phyloP scores from a whole-genome alignment of 2,888 invertebrate genomes.

The Diaprepes abbreviatus region DNA sequence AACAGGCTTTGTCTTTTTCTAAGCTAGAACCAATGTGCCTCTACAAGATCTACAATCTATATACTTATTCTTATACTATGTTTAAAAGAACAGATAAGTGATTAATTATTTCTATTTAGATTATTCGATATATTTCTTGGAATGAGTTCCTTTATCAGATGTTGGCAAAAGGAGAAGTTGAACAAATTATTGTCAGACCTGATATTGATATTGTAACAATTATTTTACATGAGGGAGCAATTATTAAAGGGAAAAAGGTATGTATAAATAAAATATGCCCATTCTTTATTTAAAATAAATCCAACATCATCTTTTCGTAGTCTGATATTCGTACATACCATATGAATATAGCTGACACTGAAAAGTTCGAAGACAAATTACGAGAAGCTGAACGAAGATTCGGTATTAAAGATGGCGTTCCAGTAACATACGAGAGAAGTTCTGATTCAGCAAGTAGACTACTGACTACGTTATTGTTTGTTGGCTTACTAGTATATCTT shows the following conservation, averaged over 20 bases:
- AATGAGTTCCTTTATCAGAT: slow-evolving; percentile 96
- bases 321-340: slow-evolving; percentile 79
- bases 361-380: slow-evolving; percentile 91
- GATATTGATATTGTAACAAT: slow-evolving; percentile 89
- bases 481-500: slow-evolving; percentile 77
- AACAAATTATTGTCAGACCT: slow-evolving; percentile 86
- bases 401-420: slow-evolving; percentile 86
- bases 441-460: slow-evolving; percentile 81
- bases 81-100: too few relatives aligned
- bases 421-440: slow-evolving; percentile 86
- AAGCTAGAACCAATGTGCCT: too few relatives aligned
- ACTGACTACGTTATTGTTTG: slow-evolving; percentile 78
- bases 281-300: too few relatives aligned
- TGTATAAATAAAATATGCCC: neutral
- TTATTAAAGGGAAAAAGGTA: slow-evolving; percentile 85
- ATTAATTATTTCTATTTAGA: slow-evolving; percentile 64
- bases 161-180: slow-evolving; percentile 94
- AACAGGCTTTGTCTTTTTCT: too few relatives aligned
- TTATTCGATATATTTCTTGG: slow-evolving; percentile 90
- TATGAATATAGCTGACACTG: slow-evolving; percentile 88
- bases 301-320: too few relatives aligned
- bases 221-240: slow-evolving; percentile 85
- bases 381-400: slow-evolving; percentile 85
- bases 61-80: too few relatives aligned
- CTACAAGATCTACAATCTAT: too few relatives aligned